phyloP scores from a whole-genome alignment of 2,888 invertebrate genomes.

The Ophion ellenae region DNA sequence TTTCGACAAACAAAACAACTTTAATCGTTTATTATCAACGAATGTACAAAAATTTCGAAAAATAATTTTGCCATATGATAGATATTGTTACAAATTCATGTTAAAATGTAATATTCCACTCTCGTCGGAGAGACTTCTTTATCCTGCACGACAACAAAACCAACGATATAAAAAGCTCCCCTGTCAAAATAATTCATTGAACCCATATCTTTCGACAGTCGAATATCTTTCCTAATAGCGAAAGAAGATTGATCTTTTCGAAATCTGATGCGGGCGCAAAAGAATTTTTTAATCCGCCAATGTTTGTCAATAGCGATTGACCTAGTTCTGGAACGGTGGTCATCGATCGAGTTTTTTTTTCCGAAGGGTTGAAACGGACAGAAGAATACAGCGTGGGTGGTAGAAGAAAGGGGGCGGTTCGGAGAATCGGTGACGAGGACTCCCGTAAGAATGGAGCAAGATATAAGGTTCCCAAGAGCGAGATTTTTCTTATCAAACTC shows the following conservation, averaged over 20 bases:
- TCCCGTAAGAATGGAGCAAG: slow-evolving; percentile 13
- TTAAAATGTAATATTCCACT: too few species aligned
- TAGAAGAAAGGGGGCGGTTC: slow-evolving; percentile 12
- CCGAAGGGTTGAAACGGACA: slow-evolving; percentile 14
- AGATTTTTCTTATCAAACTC: slow-evolving; percentile 61
- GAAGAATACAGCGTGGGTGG: not conserved
- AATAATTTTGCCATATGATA: too few species aligned
- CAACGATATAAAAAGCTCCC: too few species aligned
- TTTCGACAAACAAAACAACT: too few species aligned
- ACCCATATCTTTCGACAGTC: not conserved
- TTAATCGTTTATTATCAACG: too few species aligned
- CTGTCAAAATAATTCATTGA: too few species aligned
- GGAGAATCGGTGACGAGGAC: slow-evolving; percentile 1
- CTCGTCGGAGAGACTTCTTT: too few species aligned
- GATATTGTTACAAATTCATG: too few species aligned
- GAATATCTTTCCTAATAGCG: not conserved
- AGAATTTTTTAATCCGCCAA: not conserved
- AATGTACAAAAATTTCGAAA: too few species aligned
- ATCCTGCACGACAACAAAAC: too few species aligned
- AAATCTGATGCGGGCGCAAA: not conserved
- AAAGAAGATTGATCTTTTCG: not conserved
- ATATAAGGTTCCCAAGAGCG: slow-evolving; percentile 38
- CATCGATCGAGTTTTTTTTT: slow-evolving; percentile 16
- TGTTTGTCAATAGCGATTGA: slow-evolving; percentile 23
- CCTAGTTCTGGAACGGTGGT: slow-evolving; percentile 31